Evolutionary conservation across 2,888 invertebrate genomes (phyloP), one percentile per base, ranked within the genome.

Genomic region (Platypus cylindrus): DNA sequence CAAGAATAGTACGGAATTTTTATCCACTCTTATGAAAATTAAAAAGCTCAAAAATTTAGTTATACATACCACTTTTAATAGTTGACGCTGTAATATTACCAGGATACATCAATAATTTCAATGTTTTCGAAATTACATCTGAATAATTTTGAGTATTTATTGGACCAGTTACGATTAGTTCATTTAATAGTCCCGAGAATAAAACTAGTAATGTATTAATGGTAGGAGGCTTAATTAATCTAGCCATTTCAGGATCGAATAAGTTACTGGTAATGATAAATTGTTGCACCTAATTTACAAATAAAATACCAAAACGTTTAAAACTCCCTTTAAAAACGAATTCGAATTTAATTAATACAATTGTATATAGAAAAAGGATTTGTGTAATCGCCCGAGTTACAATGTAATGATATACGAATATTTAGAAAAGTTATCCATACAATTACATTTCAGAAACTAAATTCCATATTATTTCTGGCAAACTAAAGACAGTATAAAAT

Each of bases 21-120:
- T n/a, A n/a, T n/a, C n/a, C n/a, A n/a, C n/a, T n/a, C n/a, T n/a
- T n/a, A n/a, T n/a, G n/a, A n/a, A n/a, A n/a, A n/a, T n/a, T n/a
- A n/a, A n/a, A n/a, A n/a, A n/a, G n/a, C n/a, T n/a, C n/a, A n/a
- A n/a, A n/a, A 1, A 29, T 20, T 15, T 17, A 17, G 11, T 3
- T 26, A 17, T 28, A 28, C 30, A 13, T 17, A 30, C 26, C 30
- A 20, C 29, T 37, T 37, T 38, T 38, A 27, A 38, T 16, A 9
- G 32, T 29, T 7, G 38, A 35, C 8, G 24, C 14, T 23, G 38
- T 32, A 17, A 38, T 12, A 9, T 25, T 13, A 9, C 31, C 34
- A 16, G 38, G 38, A 29, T 38, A 38, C n/a, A 23, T 24, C 4
- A 38, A 11, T 8, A 34, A 5, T 24, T 35, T 38, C 9, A 38